Percentiles rank a stretch among this genome's conserved stretches.
Evolutionary conservation across 2,888 invertebrate genomes (phyloP).

Genomic region (Alloplasta piceator): DNA sequence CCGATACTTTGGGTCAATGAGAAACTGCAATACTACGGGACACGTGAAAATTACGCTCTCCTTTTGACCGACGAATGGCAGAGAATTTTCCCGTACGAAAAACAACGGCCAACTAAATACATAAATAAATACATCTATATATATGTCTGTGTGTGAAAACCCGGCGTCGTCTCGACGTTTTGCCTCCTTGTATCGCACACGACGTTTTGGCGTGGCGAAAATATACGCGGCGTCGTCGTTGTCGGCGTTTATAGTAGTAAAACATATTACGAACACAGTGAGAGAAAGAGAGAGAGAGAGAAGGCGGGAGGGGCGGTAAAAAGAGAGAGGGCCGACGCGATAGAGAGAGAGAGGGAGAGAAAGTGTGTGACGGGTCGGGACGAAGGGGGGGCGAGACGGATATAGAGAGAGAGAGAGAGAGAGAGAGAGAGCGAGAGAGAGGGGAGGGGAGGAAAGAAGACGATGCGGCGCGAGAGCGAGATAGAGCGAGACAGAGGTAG

Average conservation of each 20-base stretch:
- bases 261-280: slow-evolving; percentile 56
- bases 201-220: slow-evolving; percentile 51
- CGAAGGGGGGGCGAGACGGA: slow-evolving; percentile 38
- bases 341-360: slow-evolving; percentile 51
- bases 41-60: no score
- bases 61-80: not conserved
- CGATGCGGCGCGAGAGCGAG: slow-evolving; percentile 9
- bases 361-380: not conserved
- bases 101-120: slow-evolving; percentile 2
- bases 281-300: slow-evolving; percentile 13
- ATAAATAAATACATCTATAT: slow-evolving; percentile 18
- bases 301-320: not conserved
- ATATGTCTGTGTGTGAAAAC: not conserved
- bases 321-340: not conserved
- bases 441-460: slow-evolving; percentile 39
- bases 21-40: slow-evolving; percentile 19
- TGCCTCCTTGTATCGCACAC: slow-evolving; percentile 43
- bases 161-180: slow-evolving; percentile 48
- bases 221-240: slow-evolving; percentile 58
- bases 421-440: slow-evolving; percentile 39
- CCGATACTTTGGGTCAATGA: slow-evolving; percentile 37
- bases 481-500: slow-evolving; percentile 60
- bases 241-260: slow-evolving; percentile 34
- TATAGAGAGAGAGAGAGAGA: slow-evolving; percentile 48
- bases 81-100: not conserved